Base-by-base conservation (phyloP, 2,888 invertebrate species). In the Chromoteleia sp. region DNA sequence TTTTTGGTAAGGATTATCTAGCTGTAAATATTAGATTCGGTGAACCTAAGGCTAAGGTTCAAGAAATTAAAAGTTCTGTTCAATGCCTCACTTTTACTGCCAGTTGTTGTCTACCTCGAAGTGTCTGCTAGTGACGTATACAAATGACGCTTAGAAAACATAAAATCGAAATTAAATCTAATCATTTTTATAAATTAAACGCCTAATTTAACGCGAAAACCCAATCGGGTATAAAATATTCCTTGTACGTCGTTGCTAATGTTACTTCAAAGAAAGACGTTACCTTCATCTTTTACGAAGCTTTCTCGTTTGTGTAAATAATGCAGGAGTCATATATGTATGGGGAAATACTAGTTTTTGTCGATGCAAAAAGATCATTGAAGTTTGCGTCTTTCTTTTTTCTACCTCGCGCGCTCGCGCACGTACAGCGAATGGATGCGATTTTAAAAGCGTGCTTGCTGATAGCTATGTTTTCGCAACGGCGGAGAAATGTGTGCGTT, bases 261-360 rank as follows among this genome's bases (percentile, higher is more conserved):
- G 59, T 58, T 58, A 29, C 65, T 56, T 70, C 61, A 65, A 71
- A 63, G 70, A 77, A 70, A 63, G 63, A 61, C 15, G 14, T 43
- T 15, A 12, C 14, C 6, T 78, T 43, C 56, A 78, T 65, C 19
- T 78, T 65, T 70, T 14, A 71, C 65, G 48, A 71, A 33, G 78
- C 78, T 79, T 30, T 80, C 68, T 52, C 68, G 52, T 70, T 56
- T 67, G 56, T 80, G 10, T 74, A 68, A 80, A 74, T 80, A 80
- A 80, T 80, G 74, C 74, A 74, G 1, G 43, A 8, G 8, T 73
- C 50, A 48, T 65, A 45, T 61, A 52, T 30, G 73, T 54, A 59
- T 50, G 17, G 14, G 14, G 33, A 39, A 74, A 61, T 68, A 30
- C 12, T 15, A 21, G 54, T 59, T 59, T 79, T 67, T 41, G 59